Evolutionary conservation across 37 sponge, comb jelly and placozoan genomes (phyloP).

Genomic region (Oopsacas minuta): DNA sequence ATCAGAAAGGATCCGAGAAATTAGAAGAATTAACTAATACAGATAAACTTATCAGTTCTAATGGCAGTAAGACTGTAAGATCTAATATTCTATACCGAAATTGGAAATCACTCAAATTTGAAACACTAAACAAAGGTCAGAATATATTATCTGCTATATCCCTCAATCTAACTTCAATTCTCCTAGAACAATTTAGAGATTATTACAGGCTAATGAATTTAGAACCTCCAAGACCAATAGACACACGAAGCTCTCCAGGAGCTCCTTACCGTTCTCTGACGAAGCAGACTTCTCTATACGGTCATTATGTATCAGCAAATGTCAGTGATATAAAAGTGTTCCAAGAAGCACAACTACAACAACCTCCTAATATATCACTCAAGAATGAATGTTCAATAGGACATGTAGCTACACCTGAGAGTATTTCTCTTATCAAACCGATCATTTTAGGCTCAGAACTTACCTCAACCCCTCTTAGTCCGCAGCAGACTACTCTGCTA

Average conservation of each 20-base stretch:
- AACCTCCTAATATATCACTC: background rate
- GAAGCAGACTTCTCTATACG: background rate
- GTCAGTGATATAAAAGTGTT: background rate
- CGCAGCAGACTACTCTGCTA: background rate
- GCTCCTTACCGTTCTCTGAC: background rate
- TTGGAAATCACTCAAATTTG: background rate
- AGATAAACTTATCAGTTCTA: background rate
- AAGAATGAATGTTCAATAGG: background rate
- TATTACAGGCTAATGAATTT: background rate
- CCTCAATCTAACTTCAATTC: background rate
- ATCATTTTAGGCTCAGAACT: background rate
- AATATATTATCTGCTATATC: background rate
- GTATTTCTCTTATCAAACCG: background rate
- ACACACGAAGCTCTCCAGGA: background rate
- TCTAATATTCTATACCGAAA: background rate
- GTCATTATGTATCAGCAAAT: background rate
- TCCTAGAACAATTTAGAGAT: background rate
- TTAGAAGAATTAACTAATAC: background rate
- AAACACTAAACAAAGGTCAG: background rate
- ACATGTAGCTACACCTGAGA: background rate
- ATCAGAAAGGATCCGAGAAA: background rate
- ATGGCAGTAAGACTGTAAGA: background rate
- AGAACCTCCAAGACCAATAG: background rate
- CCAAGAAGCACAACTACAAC: conserved; percentile 5
- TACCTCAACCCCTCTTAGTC: background rate